These are phyloP conservation scores for Gisinianus flammeolus DNA, from an alignment of 2,888 invertebrate genomes.

Conservation along the genomic window DNA sequence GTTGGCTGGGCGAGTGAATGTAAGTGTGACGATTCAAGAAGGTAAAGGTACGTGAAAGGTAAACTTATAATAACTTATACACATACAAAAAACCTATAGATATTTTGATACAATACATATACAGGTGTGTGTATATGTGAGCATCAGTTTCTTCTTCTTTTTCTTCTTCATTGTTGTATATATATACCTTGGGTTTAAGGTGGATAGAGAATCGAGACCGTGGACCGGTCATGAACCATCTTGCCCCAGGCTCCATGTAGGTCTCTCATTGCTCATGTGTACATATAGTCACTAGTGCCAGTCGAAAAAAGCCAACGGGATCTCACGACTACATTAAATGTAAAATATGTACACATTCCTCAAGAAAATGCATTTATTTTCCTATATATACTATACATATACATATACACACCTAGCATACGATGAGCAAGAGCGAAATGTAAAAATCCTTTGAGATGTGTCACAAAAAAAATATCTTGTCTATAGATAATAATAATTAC, in stretches of 20 bases:
- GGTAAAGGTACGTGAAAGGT: background rate
- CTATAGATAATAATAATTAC: no score
- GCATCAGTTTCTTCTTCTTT: background rate
- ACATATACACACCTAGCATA: no score
- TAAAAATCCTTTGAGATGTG: no score
- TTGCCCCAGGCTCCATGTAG: slow-evolving; percentile 14
- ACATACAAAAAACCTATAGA: background rate
- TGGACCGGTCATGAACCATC: slow-evolving; percentile 38
- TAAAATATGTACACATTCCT: no score
- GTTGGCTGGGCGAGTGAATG: background rate
- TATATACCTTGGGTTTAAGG: background rate
- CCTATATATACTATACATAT: no score
- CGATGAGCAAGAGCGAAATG: no score
- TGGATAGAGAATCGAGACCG: slow-evolving; percentile 2
- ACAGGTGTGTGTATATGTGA: background rate
- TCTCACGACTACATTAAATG: no score
- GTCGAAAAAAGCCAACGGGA: no score
- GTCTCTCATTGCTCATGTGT: no score
- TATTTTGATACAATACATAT: background rate
- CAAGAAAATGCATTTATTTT: no score
- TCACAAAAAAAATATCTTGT: no score
- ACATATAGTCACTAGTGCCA: no score
- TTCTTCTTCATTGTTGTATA: background rate
- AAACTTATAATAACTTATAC: background rate
- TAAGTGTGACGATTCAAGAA: background rate